Percentiles rank a stretch among this genome's conserved stretches.
Conservation (phyloP, 2,797 vertebrate genomes). For the Poecile montanus region DNA sequence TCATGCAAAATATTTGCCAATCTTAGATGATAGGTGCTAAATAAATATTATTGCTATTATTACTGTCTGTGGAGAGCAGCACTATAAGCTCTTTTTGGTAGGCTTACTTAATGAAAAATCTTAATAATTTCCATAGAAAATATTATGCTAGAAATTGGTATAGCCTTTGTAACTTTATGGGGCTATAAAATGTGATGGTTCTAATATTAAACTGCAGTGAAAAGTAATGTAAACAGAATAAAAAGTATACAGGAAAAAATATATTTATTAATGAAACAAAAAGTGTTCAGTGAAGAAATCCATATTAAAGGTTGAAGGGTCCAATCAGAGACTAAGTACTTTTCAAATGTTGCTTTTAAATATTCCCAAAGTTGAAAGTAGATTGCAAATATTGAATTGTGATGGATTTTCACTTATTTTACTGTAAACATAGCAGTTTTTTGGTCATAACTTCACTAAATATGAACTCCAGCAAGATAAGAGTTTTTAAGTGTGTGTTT, state of each 20-base stretch:
- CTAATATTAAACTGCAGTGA: slow-evolving; percentile 40
- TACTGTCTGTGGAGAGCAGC: not conserved
- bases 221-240: slow-evolving; percentile 55
- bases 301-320: not conserved
- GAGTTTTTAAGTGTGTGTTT: not conserved
- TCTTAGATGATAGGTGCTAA: slow-evolving; percentile 30
- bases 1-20: slow-evolving; percentile 40
- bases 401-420: not conserved
- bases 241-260: not conserved
- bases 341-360: not conserved
- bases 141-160: slow-evolving; percentile 33
- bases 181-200: slow-evolving; percentile 33
- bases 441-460: not conserved
- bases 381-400: not conserved
- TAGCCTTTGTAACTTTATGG: slow-evolving; percentile 53
- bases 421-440: not conserved
- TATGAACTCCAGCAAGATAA: not conserved
- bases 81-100: not conserved
- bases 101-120: slow-evolving; percentile 28
- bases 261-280: not conserved
- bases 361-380: not conserved
- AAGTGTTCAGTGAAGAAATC: not conserved
- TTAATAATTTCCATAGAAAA: slow-evolving; percentile 43
- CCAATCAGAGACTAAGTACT: not conserved
- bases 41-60: slow-evolving; percentile 48